Percentiles rank a stretch among this genome's conserved stretches.
Conservation (phyloP, 2,113 vertebrate genomes). For the Otis tarda region DNA sequence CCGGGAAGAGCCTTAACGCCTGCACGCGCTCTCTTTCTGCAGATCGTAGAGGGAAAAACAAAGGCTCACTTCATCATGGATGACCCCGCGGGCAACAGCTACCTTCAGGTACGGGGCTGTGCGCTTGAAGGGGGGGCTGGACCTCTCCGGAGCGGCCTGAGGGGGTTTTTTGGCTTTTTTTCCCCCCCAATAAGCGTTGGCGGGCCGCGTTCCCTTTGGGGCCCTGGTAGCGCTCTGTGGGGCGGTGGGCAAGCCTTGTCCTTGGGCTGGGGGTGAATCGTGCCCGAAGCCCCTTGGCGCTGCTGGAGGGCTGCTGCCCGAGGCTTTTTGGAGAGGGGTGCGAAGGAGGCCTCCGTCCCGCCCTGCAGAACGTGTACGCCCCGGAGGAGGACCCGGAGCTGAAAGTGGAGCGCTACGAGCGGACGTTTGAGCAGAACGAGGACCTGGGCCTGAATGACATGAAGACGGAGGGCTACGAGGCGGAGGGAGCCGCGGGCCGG, state of each 20-base stretch:
- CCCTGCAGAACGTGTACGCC: conserved; percentile 87
- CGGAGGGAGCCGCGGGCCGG: not conserved
- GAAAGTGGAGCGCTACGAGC: conserved; percentile 81
- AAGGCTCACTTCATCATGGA: conserved; percentile 84
- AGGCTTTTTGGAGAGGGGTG: accelerated
- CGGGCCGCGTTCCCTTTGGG: accelerated
- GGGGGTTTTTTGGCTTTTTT: not conserved
- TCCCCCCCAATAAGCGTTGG: accelerated
- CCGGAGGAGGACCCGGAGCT: conserved; percentile 92
- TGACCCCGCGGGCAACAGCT: conserved; percentile 95
- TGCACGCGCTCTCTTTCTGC: not conserved
- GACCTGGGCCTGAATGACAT: conserved; percentile 95
- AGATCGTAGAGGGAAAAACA: conserved; percentile 79
- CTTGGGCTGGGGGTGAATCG: accelerated
- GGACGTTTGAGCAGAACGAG: conserved; percentile 90
- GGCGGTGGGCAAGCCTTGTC: not conserved
- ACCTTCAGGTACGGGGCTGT: conserved; percentile 78
- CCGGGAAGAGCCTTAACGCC: accelerated
- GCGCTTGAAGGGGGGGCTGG: accelerated
- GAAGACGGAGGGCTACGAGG: conserved; percentile 87
- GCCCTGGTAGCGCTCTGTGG: accelerated
- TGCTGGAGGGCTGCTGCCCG: accelerated
- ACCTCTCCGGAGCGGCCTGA: accelerated
- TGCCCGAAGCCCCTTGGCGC: accelerated
- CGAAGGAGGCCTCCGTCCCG: not conserved